A percentile compares a stretch with the other conserved stretches of the same genome.
phyloP scores from a whole-genome alignment of 2,888 invertebrate genomes.

The Hydraecia micacea region DNA sequence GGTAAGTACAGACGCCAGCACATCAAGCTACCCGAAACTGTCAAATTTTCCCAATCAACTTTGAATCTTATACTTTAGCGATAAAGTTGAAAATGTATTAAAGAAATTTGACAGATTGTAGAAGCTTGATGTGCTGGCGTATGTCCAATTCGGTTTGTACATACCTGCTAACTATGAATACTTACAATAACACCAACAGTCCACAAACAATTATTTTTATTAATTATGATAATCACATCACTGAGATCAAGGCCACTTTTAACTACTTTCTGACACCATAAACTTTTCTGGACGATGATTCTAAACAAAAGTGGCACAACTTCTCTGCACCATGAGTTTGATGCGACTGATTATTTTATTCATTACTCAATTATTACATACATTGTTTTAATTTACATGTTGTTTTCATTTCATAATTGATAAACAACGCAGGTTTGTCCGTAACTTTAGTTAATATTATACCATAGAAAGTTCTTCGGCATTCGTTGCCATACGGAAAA shows the following conservation, averaged over 20 bases:
- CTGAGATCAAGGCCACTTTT: conserved; percentile 17
- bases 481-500: background rate
- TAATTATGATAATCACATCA: conserved; percentile 23
- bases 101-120: no score
- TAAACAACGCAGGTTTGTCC: background rate
- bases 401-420: background rate
- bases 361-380: background rate
- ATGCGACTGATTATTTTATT: conserved; percentile 17
- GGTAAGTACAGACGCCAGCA: no score
- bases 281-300: background rate
- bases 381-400: no score
- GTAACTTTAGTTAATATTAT: background rate
- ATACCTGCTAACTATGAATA: background rate
- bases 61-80: no score
- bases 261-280: background rate
- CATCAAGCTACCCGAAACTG: no score
- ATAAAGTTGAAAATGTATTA: no score
- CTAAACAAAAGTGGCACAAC: conserved; percentile 7
- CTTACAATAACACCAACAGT: conserved; percentile 27
- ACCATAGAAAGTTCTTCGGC: background rate
- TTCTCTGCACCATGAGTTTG: background rate
- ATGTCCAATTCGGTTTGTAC: no score
- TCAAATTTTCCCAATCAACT: no score
- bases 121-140: no score
- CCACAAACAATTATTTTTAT: conserved; percentile 14